Conservation (phyloP, 2,113 vertebrate species). For the Onychostoma macrolepis region DNA sequence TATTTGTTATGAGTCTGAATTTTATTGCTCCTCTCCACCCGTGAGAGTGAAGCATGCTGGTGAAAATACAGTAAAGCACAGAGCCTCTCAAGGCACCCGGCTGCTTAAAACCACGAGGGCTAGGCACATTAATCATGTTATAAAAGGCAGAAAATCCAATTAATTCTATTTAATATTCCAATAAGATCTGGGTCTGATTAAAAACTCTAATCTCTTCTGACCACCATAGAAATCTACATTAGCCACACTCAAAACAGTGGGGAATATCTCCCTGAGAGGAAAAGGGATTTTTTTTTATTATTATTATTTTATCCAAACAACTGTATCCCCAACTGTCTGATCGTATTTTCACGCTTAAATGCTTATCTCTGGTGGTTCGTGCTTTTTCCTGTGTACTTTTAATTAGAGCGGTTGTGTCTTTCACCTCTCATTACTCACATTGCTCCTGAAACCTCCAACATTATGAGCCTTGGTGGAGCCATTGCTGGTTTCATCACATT, state of each 20-base stretch:
- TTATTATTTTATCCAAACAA: constrained; percentile 61
- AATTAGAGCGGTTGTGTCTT: constrained; percentile 65
- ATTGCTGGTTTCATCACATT: not conserved
- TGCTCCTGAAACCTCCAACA: constrained; percentile 54
- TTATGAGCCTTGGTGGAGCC: not conserved
- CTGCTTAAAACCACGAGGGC: constrained; percentile 46
- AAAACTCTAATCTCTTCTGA: constrained; percentile 69
- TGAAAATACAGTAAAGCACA: constrained; percentile 32
- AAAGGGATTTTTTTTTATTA: constrained; percentile 49
- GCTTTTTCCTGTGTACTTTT: constrained; percentile 55
- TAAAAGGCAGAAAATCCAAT: constrained; percentile 69
- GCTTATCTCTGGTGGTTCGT: constrained; percentile 56
- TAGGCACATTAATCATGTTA: constrained; percentile 64
- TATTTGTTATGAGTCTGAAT: constrained; percentile 47
- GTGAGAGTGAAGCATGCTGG: constrained; percentile 46
- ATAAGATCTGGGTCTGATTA: constrained; percentile 67
- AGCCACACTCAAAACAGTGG: constrained; percentile 59
- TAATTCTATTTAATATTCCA: constrained; percentile 67
- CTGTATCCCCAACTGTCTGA: constrained; percentile 67
- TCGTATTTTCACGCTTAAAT: constrained; percentile 68
- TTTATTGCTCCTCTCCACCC: constrained; percentile 45
- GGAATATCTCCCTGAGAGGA: constrained; percentile 45
- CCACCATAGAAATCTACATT: constrained; percentile 62
- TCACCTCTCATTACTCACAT: constrained; percentile 65
- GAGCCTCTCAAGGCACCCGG: constrained; percentile 40